A percentile compares a stretch with the other conserved stretches of the same genome.
Conservation (phyloP, 1,140 invertebrate species). For the Drosophila sp. region DNA sequence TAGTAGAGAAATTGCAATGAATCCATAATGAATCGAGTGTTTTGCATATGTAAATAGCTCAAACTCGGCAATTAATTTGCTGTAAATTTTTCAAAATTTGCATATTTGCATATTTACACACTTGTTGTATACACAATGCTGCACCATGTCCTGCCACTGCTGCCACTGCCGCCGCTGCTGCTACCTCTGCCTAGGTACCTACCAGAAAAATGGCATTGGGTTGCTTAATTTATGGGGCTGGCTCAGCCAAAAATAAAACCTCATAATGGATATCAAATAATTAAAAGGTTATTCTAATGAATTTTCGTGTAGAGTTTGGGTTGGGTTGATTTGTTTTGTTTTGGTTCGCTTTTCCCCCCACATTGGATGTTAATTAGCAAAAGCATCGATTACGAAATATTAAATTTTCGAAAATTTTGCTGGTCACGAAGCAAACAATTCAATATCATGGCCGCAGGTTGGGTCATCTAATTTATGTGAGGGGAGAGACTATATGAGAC, state of each 20-base stretch:
- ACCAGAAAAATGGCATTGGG: no score
- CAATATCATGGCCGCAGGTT: not conserved
- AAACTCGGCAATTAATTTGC: slow-evolving; percentile 12
- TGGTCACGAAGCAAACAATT: not conserved
- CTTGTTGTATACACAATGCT: no score
- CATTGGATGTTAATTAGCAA: not conserved
- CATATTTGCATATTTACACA: slow-evolving; percentile 22
- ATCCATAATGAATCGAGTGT: slow-evolving; percentile 3
- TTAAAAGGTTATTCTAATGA: slow-evolving; percentile 2
- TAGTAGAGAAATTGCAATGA: not conserved
- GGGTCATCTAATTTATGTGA: no score
- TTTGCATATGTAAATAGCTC: slow-evolving; percentile 11
- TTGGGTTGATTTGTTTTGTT: not conserved
- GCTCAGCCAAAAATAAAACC: no score
- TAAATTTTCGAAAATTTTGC: not conserved
- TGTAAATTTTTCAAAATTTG: slow-evolving; percentile 14
- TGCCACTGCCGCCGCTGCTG: no score
- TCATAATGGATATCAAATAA: not conserved
- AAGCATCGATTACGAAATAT: slow-evolving; percentile 1
- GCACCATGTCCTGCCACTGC: no score
- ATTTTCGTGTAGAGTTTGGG: not conserved
- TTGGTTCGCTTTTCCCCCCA: no score
- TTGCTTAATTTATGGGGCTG: no score
- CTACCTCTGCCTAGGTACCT: no score
- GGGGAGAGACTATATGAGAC: no score